Evolutionary conservation across 2,888 invertebrate genomes (phyloP).

Genomic region (Ecdyonurus torrentis): DNA sequence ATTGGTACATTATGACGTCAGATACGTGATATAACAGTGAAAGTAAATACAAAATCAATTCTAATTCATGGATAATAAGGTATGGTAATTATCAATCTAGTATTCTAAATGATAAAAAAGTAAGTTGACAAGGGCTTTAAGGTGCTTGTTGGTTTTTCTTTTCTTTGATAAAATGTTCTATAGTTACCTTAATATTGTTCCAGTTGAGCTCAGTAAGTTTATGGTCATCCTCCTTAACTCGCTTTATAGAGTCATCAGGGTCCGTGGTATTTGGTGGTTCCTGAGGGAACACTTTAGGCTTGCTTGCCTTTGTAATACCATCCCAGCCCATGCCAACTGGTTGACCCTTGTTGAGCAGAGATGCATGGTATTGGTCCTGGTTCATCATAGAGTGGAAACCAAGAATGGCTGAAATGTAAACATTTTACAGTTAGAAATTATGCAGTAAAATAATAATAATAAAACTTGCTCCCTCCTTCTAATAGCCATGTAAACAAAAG

Average conservation of each 20-base stretch:
- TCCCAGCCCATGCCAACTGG: constrained; percentile 84
- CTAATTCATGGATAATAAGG: too few species aligned
- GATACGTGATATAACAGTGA: too few species aligned
- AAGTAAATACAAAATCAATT: too few species aligned
- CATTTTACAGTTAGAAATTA: background rate
- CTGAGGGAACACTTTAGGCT: constrained; percentile 77
- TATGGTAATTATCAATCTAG: too few species aligned
- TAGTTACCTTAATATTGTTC: constrained; percentile 98
- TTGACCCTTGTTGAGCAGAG: constrained; percentile 79
- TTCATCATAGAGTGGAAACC: constrained; percentile 99
- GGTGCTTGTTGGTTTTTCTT: too few species aligned
- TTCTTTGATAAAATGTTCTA: too few species aligned
- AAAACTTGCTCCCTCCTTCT: background rate
- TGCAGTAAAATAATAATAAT: constrained; percentile 7
- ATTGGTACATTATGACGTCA: too few species aligned
- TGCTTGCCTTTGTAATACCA: constrained; percentile 86
- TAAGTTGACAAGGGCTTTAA: too few species aligned
- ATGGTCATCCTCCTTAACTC: constrained; percentile 77
- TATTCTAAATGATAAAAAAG: too few species aligned
- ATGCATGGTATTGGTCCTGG: constrained; percentile 98
- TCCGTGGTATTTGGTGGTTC: constrained; percentile 96
- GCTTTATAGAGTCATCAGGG: constrained; percentile 79
- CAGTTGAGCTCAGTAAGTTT: constrained; percentile 86
- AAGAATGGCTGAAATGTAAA: constrained; percentile 56
- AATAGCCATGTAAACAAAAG: constrained; percentile 4